These are phyloP conservation scores for Leptobrachium ailaonicum DNA, from an alignment of 2,113 vertebrate genomes.

Conservation along the genomic window DNA sequence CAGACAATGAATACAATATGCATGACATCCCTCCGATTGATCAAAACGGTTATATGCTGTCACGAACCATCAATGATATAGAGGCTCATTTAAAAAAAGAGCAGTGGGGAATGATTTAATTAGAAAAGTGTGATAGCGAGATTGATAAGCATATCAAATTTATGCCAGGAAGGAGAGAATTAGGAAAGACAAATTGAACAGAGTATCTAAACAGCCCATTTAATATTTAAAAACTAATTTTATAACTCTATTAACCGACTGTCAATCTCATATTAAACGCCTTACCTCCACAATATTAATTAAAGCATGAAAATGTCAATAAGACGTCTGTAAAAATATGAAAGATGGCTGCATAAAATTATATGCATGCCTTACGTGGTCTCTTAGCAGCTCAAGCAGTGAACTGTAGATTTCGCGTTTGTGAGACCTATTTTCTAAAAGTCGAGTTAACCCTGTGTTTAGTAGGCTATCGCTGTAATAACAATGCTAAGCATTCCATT, in stretches of 20 bases:
- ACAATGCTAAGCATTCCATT: too few species aligned
- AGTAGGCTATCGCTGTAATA: too few species aligned
- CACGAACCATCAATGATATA: constrained; percentile 24
- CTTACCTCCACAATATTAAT: too few species aligned
- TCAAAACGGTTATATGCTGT: constrained; percentile 7
- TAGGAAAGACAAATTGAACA: constrained; percentile 10
- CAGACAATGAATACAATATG: neutral
- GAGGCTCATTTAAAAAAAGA: constrained; percentile 25
- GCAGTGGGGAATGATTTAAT: constrained; percentile 34
- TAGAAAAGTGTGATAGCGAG: constrained; percentile 22
- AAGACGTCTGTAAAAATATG: too few species aligned
- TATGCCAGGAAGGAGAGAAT: constrained; percentile 23
- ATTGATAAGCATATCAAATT: constrained; percentile 30
- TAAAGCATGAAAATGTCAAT: too few species aligned
- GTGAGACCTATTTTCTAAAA: too few species aligned
- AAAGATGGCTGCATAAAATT: too few species aligned
- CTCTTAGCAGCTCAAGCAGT: too few species aligned
- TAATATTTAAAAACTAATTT: constrained; percentile 25
- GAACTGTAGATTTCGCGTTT: too few species aligned
- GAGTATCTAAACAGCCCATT: constrained; percentile 2
- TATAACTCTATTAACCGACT: constrained; percentile 2
- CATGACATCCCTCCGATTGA: constrained; percentile 21
- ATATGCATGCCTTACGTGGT: too few species aligned
- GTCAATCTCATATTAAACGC: neutral
- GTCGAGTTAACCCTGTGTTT: too few species aligned